phyloP scores from a whole-genome alignment of 2,888 invertebrate species.

The Epiblema foenella region DNA sequence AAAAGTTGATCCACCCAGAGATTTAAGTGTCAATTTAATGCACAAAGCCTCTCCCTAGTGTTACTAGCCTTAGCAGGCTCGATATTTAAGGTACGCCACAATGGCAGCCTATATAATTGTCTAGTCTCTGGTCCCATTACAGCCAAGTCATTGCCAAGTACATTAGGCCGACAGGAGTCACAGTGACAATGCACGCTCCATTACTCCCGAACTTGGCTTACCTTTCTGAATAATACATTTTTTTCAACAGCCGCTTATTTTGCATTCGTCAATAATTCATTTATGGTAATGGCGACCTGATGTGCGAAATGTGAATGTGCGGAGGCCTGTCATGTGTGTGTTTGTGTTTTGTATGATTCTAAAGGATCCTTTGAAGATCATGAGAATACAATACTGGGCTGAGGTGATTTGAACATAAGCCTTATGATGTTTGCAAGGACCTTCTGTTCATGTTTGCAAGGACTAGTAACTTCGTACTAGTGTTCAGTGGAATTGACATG shows the following conservation, averaged over 20 bases:
- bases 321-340: slow-evolving; percentile 4
- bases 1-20: too few species aligned
- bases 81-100: too few species aligned
- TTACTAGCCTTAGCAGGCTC: too few species aligned
- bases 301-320: slow-evolving; percentile 22
- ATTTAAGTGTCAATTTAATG: too few species aligned
- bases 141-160: slow-evolving; percentile 34
- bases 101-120: background rate
- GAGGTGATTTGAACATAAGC: background rate
- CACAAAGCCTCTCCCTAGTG: too few species aligned
- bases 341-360: background rate
- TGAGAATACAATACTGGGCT: background rate
- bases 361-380: slow-evolving; percentile 5
- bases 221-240: slow-evolving; percentile 61
- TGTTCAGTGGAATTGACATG: too few species aligned
- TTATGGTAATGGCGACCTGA: slow-evolving; percentile 54
- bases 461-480: too few species aligned
- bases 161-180: slow-evolving; percentile 37
- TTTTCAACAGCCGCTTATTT: slow-evolving; percentile 54
- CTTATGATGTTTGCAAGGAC: too few species aligned
- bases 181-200: slow-evolving; percentile 47
- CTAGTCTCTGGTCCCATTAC: slow-evolving; percentile 11
- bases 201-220: slow-evolving; percentile 52
- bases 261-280: slow-evolving; percentile 64
- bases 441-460: too few species aligned